Evolutionary conservation across 1,140 invertebrate species (phyloP).

Genomic region (Heliconius eleuchia): DNA sequence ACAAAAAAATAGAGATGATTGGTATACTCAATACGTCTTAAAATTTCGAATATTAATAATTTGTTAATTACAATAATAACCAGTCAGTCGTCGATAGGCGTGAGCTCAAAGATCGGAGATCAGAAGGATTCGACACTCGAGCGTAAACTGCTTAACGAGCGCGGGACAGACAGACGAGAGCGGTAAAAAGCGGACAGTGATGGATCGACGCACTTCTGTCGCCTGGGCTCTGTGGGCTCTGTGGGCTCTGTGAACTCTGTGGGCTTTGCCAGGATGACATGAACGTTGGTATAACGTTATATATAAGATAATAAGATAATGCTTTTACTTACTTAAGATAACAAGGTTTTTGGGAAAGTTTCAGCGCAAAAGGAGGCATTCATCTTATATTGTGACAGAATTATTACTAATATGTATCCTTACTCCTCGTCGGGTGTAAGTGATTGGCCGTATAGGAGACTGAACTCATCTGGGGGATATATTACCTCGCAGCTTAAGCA

Average conservation of each 20-base stretch:
- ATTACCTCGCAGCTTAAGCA: too few relatives aligned
- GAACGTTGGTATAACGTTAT: background rate
- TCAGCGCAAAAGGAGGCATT: background rate
- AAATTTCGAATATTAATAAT: background rate
- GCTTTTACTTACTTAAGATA: background rate
- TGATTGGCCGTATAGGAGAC: too few relatives aligned
- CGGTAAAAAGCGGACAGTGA: slow-evolving; percentile 25
- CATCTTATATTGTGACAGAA: background rate
- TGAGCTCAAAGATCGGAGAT: background rate
- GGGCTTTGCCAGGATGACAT: background rate
- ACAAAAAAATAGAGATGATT: too few relatives aligned
- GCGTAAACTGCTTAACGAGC: slow-evolving; percentile 22
- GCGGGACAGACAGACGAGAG: background rate
- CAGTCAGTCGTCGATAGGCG: background rate
- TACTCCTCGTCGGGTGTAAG: too few relatives aligned
- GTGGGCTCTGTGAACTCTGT: too few relatives aligned
- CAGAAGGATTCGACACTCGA: slow-evolving; percentile 10
- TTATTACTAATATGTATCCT: too few relatives aligned
- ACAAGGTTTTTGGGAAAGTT: background rate
- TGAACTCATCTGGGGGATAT: too few relatives aligned
- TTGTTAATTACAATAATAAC: background rate
- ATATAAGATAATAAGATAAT: background rate
- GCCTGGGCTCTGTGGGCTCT: background rate
- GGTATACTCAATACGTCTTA: background rate
- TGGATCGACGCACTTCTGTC: slow-evolving; percentile 17